Conservation (phyloP, 2,113 vertebrate species). For the Bufo bufo region DNA sequence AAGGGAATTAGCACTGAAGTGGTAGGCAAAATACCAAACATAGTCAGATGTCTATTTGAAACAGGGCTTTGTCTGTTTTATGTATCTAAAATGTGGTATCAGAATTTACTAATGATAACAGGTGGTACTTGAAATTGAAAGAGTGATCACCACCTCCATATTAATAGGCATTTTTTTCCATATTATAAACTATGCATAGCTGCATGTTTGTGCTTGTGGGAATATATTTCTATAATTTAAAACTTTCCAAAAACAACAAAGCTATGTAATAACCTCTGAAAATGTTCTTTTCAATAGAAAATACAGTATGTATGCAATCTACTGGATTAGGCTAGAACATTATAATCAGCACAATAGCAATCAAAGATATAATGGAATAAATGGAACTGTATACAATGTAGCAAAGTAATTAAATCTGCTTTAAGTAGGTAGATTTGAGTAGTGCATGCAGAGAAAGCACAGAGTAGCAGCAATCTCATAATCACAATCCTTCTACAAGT, state of each 20-base stretch:
- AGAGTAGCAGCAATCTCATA: not conserved
- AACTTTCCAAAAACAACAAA: slow-evolving; percentile 5
- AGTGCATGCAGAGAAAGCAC: not conserved
- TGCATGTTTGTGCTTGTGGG: not conserved
- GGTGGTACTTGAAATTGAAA: not conserved
- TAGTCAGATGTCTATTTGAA: no score
- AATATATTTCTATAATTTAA: not conserved
- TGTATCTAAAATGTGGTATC: no score
- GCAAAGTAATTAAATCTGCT: slow-evolving; percentile 46
- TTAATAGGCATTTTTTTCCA: not conserved
- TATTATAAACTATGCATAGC: not conserved
- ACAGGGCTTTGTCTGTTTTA: no score
- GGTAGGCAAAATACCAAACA: no score
- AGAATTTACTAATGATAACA: not conserved
- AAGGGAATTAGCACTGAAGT: no score
- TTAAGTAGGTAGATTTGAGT: slow-evolving; percentile 34
- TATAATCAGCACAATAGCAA: slow-evolving; percentile 37
- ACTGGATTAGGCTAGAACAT: slow-evolving; percentile 31
- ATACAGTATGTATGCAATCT: slow-evolving; percentile 19
- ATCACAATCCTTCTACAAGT: slow-evolving; percentile 14
- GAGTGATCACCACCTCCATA: not conserved
- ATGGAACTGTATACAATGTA: slow-evolving; percentile 24
- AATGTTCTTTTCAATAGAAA: not conserved
- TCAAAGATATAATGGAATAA: slow-evolving; percentile 39
- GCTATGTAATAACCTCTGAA: not conserved